phyloP scores from a whole-genome alignment of 2,797 vertebrate species.

The Bucorvus abyssinicus region DNA sequence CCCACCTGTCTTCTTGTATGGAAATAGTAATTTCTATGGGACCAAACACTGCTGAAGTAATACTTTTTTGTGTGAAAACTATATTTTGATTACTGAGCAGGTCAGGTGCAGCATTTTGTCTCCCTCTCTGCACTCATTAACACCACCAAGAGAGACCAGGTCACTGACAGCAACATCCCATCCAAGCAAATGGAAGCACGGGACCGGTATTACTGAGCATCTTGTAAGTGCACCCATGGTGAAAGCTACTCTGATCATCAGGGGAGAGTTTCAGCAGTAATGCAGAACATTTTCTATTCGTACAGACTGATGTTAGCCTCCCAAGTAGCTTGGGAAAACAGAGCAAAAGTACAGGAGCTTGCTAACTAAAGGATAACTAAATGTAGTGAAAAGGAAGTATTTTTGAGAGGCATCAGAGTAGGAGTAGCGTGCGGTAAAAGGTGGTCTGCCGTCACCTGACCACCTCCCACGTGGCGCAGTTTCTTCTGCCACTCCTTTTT shows the following conservation, averaged over 20 bases:
- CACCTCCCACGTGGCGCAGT: fast-evolving
- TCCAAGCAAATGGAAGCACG: not conserved
- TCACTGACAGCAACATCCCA: not conserved
- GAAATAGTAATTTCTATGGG: not conserved
- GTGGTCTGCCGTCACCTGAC: not conserved
- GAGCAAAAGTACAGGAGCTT: not conserved
- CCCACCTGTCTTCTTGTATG: not conserved
- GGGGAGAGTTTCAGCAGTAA: not conserved
- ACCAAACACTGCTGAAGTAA: not conserved
- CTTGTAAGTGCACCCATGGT: not conserved
- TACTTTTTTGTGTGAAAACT: not conserved
- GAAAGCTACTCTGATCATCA: not conserved
- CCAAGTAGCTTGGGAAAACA: not conserved
- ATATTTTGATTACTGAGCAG: not conserved
- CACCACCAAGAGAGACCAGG: not conserved
- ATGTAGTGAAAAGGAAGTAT: not conserved
- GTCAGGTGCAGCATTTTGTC: not conserved
- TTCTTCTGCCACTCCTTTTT: not conserved
- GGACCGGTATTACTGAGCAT: not conserved
- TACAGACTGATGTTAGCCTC: not conserved
- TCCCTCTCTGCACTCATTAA: not conserved
- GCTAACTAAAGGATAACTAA: not conserved
- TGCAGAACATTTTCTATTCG: not conserved
- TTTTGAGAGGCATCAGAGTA: not conserved
- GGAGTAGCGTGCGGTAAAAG: not conserved